A percentile compares a stretch with the other conserved stretches of the same genome.
Conservation (phyloP, 1,140 invertebrate species). For the honey bee (Apis mellifera) region DNA sequence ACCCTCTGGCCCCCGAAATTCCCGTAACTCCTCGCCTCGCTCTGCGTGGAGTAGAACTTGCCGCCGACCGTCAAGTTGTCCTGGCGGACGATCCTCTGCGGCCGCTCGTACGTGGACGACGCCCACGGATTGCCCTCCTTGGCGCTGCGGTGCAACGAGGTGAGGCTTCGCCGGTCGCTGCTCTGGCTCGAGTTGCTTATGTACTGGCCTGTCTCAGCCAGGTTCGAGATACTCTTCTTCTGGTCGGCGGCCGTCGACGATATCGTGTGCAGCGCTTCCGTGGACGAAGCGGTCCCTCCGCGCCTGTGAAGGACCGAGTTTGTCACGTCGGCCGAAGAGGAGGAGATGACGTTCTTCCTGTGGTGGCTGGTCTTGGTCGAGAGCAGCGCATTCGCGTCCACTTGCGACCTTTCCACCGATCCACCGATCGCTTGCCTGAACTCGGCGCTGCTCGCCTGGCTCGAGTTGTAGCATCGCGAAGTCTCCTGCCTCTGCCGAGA, state of each 20-base stretch:
- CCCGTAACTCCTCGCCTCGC: constrained; percentile 85
- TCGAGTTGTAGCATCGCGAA: constrained; percentile 57
- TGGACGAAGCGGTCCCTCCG: constrained; percentile 83
- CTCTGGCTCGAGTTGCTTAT: constrained; percentile 85
- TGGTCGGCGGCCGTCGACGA: constrained; percentile 90
- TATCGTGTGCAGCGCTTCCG: constrained; percentile 85
- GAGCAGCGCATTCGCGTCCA: constrained; percentile 41
- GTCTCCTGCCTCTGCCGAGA: constrained; percentile 63
- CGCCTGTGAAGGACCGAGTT: constrained; percentile 90
- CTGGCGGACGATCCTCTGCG: constrained; percentile 82
- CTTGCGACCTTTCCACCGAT: constrained; percentile 43
- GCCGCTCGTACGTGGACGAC: constrained; percentile 79
- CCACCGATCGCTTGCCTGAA: constrained; percentile 62
- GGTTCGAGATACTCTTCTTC: constrained; percentile 89
- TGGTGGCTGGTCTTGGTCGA: constrained; percentile 81
- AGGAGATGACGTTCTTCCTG: constrained; percentile 87
- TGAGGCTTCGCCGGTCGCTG: constrained; percentile 88
- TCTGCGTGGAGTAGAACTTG: constrained; percentile 87
- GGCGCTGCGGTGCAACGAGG: constrained; percentile 86
- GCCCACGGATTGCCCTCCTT: constrained; percentile 80
- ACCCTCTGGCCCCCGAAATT: constrained; percentile 82
- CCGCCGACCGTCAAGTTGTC: constrained; percentile 87
- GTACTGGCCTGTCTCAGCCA: constrained; percentile 87
- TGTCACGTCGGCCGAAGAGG: constrained; percentile 86
- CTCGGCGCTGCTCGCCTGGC: constrained; percentile 64